A percentile compares a stretch with the other conserved stretches of the same genome.
These are phyloP conservation scores for Taxidea taxus DNA, from an alignment of 2,113 vertebrate species.

Conservation along the genomic window DNA sequence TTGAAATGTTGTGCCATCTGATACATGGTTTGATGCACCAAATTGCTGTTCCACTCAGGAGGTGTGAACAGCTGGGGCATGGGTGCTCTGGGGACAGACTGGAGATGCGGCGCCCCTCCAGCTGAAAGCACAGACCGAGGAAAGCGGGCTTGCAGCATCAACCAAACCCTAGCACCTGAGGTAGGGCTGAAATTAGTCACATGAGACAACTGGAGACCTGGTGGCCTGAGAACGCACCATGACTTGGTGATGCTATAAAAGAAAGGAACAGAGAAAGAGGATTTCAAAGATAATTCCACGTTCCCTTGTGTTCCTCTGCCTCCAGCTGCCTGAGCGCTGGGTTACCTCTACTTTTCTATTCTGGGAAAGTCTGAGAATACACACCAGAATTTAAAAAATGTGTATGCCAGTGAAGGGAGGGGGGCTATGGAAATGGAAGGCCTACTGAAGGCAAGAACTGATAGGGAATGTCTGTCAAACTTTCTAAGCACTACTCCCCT, in stretches of 20 bases:
- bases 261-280: not conserved
- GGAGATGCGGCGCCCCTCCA: fast-evolving
- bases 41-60: not conserved
- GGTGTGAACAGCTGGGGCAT: not conserved
- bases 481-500: not conserved
- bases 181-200: not conserved
- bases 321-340: not conserved
- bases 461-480: fast-evolving
- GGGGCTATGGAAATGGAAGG: not conserved
- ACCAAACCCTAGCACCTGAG: not conserved
- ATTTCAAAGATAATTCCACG: not conserved
- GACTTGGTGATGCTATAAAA: not conserved
- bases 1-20: not conserved
- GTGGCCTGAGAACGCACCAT: not conserved
- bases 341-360: not conserved
- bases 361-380: not conserved
- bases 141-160: fast-evolving
- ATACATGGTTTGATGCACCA: too few relatives aligned
- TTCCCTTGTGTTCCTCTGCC: not conserved
- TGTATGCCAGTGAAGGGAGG: not conserved
- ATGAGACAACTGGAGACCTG: not conserved
- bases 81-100: not conserved
- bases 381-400: not conserved
- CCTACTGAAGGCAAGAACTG: too few relatives aligned
- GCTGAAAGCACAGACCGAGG: not conserved